Base-by-base conservation (phyloP, 1,140 invertebrate genomes). In the Steinernema khuongi region DNA sequence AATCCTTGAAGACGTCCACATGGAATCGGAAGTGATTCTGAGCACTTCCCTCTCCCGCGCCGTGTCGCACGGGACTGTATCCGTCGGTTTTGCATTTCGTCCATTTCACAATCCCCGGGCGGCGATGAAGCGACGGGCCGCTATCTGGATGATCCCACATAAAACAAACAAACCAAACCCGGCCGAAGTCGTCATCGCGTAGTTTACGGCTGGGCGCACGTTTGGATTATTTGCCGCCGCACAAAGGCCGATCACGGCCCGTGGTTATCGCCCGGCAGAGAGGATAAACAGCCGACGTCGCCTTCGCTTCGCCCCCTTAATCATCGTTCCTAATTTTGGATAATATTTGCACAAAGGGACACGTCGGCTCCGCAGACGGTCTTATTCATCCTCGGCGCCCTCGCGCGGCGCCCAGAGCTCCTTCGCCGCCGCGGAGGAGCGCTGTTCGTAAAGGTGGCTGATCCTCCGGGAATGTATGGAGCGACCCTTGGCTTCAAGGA, bases 261-360 rank as follows among this genome's bases (percentile, higher is more conserved):
- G 50, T 60, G 50, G 36, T 41, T 41, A 41, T 41, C 36, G 36
- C 36, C 7, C 36, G n/a, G n/a, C 36, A 41, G n/a, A 41, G 50
- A 60, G 50, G 50, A 60, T 60, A 60, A 60, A 60, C 50, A 60
- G 50, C 26, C 50, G 26, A 22, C 50, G 50, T 60, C 50, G 50
- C 50, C 50, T 7, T n/a, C 50, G 11, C 50, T 22, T 7, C 50
- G 50, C 14, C 50, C 50, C 50, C 11, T 60, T 60, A 60, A 60
- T 60, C 50, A 60, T 60, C 50, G 50, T 26, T 60, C 7, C 50
- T 60, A 60, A 60, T 60, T 60, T 41, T 60, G 50, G 50, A 60
- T 60, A 60, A 60, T 60, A 60, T 60, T 60, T 60, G 50, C 50
- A 60, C 50, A 60, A 60, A 60, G 26, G 50, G 14, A 22, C 4